Base-by-base conservation (phyloP, 2,113 vertebrate species). In the Danio rerio region DNA sequence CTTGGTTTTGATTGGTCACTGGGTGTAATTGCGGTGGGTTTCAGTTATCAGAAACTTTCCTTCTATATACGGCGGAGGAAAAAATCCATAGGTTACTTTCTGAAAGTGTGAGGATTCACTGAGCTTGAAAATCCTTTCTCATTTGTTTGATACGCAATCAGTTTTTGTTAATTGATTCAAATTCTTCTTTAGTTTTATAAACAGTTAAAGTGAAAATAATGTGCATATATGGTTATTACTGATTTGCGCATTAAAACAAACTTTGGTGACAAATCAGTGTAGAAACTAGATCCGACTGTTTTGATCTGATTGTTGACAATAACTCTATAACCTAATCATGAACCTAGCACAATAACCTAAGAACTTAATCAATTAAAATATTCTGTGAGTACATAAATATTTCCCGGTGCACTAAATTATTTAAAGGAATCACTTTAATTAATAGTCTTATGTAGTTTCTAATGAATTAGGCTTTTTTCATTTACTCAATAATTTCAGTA, bases 1-100 rank as follows among this genome's bases (percentile, higher is more conserved):
- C 80, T 89, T 78, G 81, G 63, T 86, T 70, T 66, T 87, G 88
- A 93, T 93, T 93, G 86, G 88, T 63, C 68, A 40, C n/a, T 11
- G 42, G 20, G 52, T 52, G 66, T 81, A 81, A 81, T 76, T 71
- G 68, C 43, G 20, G 56, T 59, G 66, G 58, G 83, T 62, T 20
- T 75, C 84, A 69, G 65, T 66, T 65, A 83, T 69, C 74, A 70
- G 71, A 85, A 85, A 83, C 81, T 85, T 78, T 81, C 72, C 78
- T 59, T 45, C 70, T 79, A 73, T 20, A 63, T 42, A 42, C 8
- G 31, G 13, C 43, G 16, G 55, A 74, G 55, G 2, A 45, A 76
- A 76, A 62, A 81, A 49, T 55, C 21, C 9, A 42, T 43, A 42
- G 47, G 18, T 18, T 50, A 20, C 2, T 5, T 31, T 13, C 31